Conservation (phyloP, 92 coral and sea anemone species). For the Hydrozoanthus gracilis region DNA sequence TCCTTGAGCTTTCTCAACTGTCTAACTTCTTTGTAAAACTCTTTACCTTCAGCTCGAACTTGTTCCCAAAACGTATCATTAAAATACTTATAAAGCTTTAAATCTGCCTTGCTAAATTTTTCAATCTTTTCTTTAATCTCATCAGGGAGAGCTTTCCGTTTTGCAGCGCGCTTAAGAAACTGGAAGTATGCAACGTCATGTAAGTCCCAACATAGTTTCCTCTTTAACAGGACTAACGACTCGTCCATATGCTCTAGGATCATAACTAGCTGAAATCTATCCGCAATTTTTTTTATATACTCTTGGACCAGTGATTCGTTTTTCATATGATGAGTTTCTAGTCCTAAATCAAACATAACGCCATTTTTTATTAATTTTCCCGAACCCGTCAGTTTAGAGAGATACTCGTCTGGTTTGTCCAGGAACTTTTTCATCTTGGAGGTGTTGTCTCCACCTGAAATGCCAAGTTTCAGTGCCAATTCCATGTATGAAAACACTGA, state of each 20-base stretch:
- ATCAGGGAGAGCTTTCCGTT: neutral
- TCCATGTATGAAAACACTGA: constrained; percentile 45
- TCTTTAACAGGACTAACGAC: constrained; percentile 28
- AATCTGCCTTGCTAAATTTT: neutral
- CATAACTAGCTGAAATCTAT: constrained; percentile 31
- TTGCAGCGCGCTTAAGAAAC: constrained; percentile 30
- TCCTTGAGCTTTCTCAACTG: neutral
- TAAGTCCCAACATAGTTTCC: constrained; percentile 38
- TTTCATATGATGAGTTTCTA: neutral
- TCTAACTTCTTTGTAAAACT: constrained; percentile 1
- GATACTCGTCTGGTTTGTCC: neutral
- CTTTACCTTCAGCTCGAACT: constrained; percentile 4
- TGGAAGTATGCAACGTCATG: constrained; percentile 36
- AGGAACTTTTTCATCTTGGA: neutral
- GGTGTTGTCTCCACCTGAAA: constrained; percentile 4
- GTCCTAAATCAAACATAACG: constrained; percentile 11
- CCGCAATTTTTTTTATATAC: constrained; percentile 6
- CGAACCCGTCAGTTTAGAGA: neutral
- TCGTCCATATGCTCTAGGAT: constrained; percentile 31
- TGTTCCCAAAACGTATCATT: constrained; percentile 34
- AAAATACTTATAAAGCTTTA: constrained; percentile 23
- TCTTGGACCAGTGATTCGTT: constrained; percentile 13
- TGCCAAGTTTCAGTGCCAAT: constrained; percentile 7
- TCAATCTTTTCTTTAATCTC: constrained; percentile 20
- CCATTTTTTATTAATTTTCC: constrained; percentile 13